A percentile compares a stretch with the other conserved stretches of the same genome.
phyloP scores from a whole-genome alignment of 2,113 vertebrate genomes.

The Podocnemis expansa region DNA sequence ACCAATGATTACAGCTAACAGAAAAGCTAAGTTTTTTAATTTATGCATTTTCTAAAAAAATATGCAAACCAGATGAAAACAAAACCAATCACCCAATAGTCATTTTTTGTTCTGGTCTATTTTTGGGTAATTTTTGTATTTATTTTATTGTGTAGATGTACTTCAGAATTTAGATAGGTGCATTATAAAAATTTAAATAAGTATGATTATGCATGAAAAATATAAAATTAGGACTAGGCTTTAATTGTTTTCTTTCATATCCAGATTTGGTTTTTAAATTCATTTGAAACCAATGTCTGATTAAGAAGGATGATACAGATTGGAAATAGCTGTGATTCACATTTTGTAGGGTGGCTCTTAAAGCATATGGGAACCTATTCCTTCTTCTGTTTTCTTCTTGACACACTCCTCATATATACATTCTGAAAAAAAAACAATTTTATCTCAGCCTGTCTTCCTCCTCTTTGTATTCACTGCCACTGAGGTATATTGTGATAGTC shows the following conservation, averaged over 20 bases:
- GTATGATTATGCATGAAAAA: neutral
- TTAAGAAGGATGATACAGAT: neutral
- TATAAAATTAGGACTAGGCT: neutral
- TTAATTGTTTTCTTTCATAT: neutral
- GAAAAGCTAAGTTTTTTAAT: neutral
- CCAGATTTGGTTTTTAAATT: neutral
- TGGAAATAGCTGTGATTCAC: neutral
- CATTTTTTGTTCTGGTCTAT: neutral
- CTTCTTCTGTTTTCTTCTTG: constrained; percentile 8
- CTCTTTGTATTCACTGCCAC: neutral
- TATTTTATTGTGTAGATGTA: neutral
- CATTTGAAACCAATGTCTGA: neutral
- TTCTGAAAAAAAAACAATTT: neutral
- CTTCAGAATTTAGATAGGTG: neutral
- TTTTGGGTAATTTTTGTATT: neutral
- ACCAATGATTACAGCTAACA: neutral
- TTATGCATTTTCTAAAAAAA: neutral
- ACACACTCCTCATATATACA: neutral
- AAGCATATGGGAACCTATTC: neutral
- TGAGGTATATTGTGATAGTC: neutral
- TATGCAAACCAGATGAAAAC: neutral
- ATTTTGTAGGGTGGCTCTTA: neutral
- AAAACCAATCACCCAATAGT: accelerated
- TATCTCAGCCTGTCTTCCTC: neutral
- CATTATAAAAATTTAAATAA: neutral